These are phyloP conservation scores for Agapornis roseicollis DNA, from an alignment of 2,113 vertebrate species.

Conservation along the genomic window DNA sequence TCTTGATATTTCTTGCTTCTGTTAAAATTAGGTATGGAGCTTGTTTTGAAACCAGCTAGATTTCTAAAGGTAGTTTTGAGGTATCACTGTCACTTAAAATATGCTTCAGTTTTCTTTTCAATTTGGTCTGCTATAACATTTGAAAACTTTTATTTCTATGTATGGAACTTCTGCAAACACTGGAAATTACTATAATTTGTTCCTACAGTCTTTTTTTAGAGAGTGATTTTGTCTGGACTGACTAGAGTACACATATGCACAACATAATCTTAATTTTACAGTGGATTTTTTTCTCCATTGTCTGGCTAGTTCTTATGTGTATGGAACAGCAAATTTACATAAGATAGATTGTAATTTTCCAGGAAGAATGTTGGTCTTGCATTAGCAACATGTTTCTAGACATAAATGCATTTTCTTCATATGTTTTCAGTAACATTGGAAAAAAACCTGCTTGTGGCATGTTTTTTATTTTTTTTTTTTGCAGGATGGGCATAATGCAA, in stretches of 20 bases:
- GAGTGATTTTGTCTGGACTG: background rate
- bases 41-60: background rate
- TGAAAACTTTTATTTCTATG: background rate
- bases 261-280: background rate
- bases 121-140: background rate
- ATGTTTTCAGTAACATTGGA: background rate
- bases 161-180: background rate
- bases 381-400: background rate
- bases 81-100: background rate
- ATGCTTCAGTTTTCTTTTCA: background rate
- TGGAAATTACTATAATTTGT: background rate
- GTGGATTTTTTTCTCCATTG: background rate
- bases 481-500: background rate
- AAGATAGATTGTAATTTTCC: background rate
- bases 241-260: rapidly evolving
- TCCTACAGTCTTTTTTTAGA: background rate
- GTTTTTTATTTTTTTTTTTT: background rate
- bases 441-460: background rate
- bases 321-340: background rate
- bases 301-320: background rate
- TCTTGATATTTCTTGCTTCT: background rate
- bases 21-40: background rate
- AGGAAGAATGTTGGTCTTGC: background rate
- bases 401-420: background rate
- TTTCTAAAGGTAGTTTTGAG: background rate